These are phyloP conservation scores for Rhegmatorhina hoffmannsi DNA, from an alignment of 2,113 vertebrate species.

Conservation along the genomic window DNA sequence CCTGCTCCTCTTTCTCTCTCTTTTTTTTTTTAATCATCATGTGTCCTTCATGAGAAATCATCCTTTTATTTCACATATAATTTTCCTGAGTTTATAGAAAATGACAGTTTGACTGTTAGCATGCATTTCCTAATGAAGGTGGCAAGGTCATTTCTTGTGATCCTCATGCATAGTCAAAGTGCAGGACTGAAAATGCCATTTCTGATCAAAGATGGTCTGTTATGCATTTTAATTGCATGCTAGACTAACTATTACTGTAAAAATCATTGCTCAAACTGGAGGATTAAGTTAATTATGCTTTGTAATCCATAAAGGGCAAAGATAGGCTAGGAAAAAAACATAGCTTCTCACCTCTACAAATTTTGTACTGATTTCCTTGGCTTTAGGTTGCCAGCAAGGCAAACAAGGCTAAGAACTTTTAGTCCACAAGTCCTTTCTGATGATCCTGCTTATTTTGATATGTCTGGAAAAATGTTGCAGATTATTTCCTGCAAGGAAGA, in stretches of 20 bases:
- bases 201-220: background rate
- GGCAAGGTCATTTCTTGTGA: background rate
- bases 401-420: background rate
- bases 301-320: background rate
- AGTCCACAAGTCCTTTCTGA: background rate
- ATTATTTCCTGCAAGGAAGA: background rate
- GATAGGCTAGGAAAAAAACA: background rate
- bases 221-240: background rate
- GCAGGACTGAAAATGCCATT: background rate
- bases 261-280: background rate
- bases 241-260: background rate
- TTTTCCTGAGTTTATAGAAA: background rate
- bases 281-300: background rate
- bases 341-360: background rate
- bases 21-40: background rate
- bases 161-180: background rate
- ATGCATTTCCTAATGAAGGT: background rate
- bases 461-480: background rate
- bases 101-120: background rate
- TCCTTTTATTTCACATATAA: background rate
- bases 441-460: background rate
- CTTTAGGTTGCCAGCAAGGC: background rate
- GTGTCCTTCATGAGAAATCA: background rate
- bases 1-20: no score
- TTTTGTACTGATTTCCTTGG: background rate